These are phyloP conservation scores for Orchesella flavescens DNA, from an alignment of 2,888 invertebrate genomes.

Conservation along the genomic window DNA sequence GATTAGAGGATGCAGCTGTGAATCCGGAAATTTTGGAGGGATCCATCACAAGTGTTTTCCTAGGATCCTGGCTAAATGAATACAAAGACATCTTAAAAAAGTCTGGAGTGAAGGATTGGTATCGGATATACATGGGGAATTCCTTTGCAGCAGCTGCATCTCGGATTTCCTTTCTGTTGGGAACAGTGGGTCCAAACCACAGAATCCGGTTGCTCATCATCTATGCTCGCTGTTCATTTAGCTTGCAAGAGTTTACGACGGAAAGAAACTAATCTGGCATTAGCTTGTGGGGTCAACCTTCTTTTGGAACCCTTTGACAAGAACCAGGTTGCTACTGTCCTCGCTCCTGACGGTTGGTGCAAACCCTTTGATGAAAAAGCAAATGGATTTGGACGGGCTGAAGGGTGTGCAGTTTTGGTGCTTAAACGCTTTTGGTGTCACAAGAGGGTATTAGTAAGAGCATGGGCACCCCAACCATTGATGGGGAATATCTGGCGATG, in stretches of 20 bases:
- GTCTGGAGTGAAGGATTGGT: too few relatives aligned
- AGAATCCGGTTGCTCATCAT: too few relatives aligned
- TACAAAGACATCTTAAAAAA: constrained; percentile 8
- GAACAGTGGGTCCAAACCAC: too few relatives aligned
- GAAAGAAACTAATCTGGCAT: too few relatives aligned
- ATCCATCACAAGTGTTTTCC: constrained; percentile 7
- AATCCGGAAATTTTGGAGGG: too few relatives aligned
- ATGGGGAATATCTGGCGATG: too few relatives aligned
- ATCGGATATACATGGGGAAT: too few relatives aligned
- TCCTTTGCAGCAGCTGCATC: too few relatives aligned
- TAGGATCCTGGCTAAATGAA: constrained; percentile 29
- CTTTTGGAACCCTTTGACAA: not conserved
- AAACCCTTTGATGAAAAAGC: constrained; percentile 39
- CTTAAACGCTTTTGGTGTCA: constrained; percentile 14
- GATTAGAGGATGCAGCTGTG: constrained; percentile 26
- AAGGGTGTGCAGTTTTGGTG: constrained; percentile 30
- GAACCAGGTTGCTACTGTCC: not conserved
- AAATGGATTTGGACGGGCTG: constrained; percentile 28
- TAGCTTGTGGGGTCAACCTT: too few relatives aligned
- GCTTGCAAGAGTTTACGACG: constrained; percentile 9
- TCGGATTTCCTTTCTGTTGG: too few relatives aligned
- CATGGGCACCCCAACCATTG: not conserved
- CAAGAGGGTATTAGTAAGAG: constrained; percentile 32
- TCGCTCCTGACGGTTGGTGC: constrained; percentile 22
- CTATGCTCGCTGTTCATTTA: constrained; percentile 11